Evolutionary conservation across 2,888 invertebrate species (phyloP), one percentile per base, ranked within the genome.

Genomic region (Troglohyphantes excavatus): DNA sequence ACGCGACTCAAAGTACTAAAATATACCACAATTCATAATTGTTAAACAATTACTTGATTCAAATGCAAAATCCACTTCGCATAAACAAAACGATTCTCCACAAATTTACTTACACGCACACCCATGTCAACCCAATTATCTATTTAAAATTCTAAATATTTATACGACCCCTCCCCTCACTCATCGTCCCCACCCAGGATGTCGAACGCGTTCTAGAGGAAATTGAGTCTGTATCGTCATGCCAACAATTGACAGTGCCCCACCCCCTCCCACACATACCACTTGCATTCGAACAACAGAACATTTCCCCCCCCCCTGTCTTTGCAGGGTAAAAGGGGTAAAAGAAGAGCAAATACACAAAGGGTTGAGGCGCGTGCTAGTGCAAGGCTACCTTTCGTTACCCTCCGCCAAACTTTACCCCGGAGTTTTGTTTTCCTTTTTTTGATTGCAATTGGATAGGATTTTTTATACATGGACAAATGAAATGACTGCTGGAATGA

Each of bases 141-240:
- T n/a, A n/a, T n/a, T n/a, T n/a, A 39, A 39, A 11, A 39, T 39
- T 26, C 65, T 9, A 67, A 88, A 17, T 88, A 33, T 88, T 29
- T 21, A 73, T 1, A 75, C 68, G 39, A 3, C 72, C 86, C 87
- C 33, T 11, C 27, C 27, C 19, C 26, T 19, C 19, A 19, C n/a
- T n/a, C 19, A 26, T 29, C 61, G 70, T 76, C 88, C 39, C 88
- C 82, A 75, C 82, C 82, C 88, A 88, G 88, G 88, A 88, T 88
- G 82, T 88, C 67, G 75, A 82, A 59, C 81, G 82, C 82, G 82
- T 76, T 88, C 82, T 39, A 88, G 76, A 88, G 88, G 88, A 88
- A 88, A 88, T 88, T 88, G 88, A 88, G 88, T 88, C 88, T 88
- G 82, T 88, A 82, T 88, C 88, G 82, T 76, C 88, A 88, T 88